Evolutionary conservation across 2,113 vertebrate genomes (phyloP).

Genomic region (Amphilophus citrinellus): DNA sequence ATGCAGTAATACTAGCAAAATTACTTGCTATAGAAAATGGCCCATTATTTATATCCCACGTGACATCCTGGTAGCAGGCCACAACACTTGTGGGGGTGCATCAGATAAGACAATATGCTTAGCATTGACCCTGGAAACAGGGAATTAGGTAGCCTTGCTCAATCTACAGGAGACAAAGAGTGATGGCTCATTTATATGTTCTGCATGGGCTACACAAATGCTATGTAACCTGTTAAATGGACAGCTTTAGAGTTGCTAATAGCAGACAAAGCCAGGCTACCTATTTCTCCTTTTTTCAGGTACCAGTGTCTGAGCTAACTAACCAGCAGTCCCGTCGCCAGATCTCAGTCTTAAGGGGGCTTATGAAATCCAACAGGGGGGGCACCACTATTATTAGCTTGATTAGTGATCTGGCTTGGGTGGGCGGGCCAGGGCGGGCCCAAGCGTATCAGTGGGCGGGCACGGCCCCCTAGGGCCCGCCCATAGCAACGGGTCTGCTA

Average conservation of each 20-base stretch:
- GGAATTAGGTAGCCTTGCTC: accelerated
- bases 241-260: neutral
- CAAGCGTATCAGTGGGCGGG: no score
- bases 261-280: neutral
- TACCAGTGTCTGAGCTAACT: neutral
- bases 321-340: neutral
- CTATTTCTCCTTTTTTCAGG: neutral
- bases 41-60: neutral
- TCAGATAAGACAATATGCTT: neutral
- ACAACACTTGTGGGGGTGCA: no score
- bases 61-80: neutral
- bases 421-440: no score
- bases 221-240: neutral
- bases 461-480: no score
- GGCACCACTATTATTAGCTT: no score
- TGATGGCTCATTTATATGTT: neutral
- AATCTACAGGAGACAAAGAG: neutral
- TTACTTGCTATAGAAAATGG: neutral
- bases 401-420: no score
- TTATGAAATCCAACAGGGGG: no score
- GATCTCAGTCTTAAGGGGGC: no score
- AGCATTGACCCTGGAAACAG: neutral
- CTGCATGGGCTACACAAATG: neutral
- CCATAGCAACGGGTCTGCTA: neutral
- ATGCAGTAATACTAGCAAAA: neutral